Conservation (phyloP, 2,113 vertebrate genomes). For the Entelurus aequoreus region DNA sequence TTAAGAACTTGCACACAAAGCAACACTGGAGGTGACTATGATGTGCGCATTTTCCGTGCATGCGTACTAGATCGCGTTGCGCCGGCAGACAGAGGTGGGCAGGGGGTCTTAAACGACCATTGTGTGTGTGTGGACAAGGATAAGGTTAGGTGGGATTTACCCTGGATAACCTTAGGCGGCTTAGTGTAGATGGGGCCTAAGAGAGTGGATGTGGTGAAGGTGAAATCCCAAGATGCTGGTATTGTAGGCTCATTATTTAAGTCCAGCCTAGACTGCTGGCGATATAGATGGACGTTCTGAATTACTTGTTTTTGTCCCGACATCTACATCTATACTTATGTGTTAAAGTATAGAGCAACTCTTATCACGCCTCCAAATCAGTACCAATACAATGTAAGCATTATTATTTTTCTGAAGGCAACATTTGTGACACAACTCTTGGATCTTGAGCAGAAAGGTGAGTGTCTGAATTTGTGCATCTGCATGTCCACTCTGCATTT, state of each 20-base stretch:
- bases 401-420: not conserved
- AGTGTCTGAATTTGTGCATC: not conserved
- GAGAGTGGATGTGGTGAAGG: constrained; percentile 19
- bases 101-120: too few relatives aligned
- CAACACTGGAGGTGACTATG: too few relatives aligned
- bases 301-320: constrained; percentile 9
- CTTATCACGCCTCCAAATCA: not conserved
- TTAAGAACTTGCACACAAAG: too few relatives aligned
- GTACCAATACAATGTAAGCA: not conserved
- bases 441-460: not conserved
- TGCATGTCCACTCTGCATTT: constrained; percentile 2
- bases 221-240: constrained; percentile 52
- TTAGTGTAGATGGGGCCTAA: not conserved
- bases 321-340: not conserved
- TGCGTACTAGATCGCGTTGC: too few relatives aligned
- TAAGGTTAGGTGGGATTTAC: too few relatives aligned
- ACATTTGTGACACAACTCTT: too few relatives aligned
- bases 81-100: too few relatives aligned
- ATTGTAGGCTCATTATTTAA: constrained; percentile 66
- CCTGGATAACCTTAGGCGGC: too few relatives aligned
- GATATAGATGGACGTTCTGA: constrained; percentile 59
- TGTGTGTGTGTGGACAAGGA: too few relatives aligned
- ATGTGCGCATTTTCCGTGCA: too few relatives aligned
- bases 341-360: not conserved
- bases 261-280: constrained; percentile 56